phyloP scores from a whole-genome alignment of 2,113 vertebrate genomes.

The Gallinago undulata region DNA sequence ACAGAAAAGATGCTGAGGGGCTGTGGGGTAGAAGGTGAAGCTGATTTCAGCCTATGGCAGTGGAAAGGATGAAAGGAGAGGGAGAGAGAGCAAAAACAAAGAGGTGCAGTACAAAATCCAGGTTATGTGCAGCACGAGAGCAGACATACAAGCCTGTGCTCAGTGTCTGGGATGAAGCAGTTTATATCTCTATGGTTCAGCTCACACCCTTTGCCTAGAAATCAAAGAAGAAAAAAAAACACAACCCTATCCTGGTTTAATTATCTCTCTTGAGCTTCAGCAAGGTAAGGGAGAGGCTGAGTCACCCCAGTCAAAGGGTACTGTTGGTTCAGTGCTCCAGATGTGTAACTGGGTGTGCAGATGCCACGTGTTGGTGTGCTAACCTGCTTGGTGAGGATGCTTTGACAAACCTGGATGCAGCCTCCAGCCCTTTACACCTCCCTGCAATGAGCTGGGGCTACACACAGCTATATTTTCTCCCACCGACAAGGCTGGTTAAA shows the following conservation, averaged over 20 bases:
- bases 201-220: not conserved
- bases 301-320: not conserved
- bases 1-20: not conserved
- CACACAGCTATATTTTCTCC: not conserved
- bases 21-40: not conserved
- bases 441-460: not conserved
- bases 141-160: not conserved
- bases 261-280: not conserved
- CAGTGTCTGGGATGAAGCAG: not conserved
- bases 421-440: fast-evolving
- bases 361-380: not conserved
- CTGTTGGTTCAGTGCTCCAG: not conserved
- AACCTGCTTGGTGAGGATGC: not conserved
- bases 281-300: not conserved
- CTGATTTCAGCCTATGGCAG: not conserved
- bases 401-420: not conserved
- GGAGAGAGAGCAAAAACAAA: not conserved
- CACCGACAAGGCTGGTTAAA: not conserved
- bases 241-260: not conserved
- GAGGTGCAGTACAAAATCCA: not conserved
- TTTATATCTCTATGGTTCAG: not conserved
- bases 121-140: not conserved
- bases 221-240: not conserved
- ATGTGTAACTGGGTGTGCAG: not conserved
- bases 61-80: not conserved